Base-by-base conservation (phyloP, 1,140 invertebrate species). In the Drosophila virilis region DNA sequence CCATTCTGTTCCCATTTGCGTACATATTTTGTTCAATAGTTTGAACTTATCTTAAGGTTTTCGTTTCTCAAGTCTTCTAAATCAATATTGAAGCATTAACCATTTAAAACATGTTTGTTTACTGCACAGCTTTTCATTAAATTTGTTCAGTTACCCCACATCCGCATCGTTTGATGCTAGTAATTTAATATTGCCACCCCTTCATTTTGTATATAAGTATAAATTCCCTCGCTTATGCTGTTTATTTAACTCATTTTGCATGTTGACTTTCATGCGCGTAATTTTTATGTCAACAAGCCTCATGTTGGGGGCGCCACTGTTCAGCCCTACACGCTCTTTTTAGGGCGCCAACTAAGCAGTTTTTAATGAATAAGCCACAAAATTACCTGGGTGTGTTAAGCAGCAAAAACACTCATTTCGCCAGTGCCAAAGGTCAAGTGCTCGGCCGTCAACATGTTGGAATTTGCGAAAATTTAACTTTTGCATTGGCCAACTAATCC, bases 251-350 rank as follows among this genome's bases (percentile, higher is more conserved):
- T 83, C 84, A 89, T 89, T 86, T 88, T 78, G 61, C 80, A 58
- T 80, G 80, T 89, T 88, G 83, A 89, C 84, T 88, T 77, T 89
- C 83, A 89, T 89, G 83, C 83, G 83, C 84, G 84, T 88, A 88
- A 88, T 88, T 83, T 89, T 68, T 80, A 69, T 89, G 80, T 84
- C 83, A 89, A 88, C 83, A 83, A 64, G 61, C 73, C 76, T 46
- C 68, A 77, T 65, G 51, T 77, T 6, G 38, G 37, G 15, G 9
- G 6, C 9, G 6, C 15, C 35, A 8, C 65, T 33, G 13, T 37
- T 54, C 32, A n/a, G 33, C 4, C 5, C 50, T 12, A 6, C 37
- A 1, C 22, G 74, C 79, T 74, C 65, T 33, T 59, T 71, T 72
- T 33, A 59, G 68, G 42, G 37, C 17, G 84, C 72, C 80, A 90